Evolutionary conservation across 92 coral and sea anemone genomes (phyloP), one percentile per base, ranked within the genome.

Genomic region (Porites lobata): DNA sequence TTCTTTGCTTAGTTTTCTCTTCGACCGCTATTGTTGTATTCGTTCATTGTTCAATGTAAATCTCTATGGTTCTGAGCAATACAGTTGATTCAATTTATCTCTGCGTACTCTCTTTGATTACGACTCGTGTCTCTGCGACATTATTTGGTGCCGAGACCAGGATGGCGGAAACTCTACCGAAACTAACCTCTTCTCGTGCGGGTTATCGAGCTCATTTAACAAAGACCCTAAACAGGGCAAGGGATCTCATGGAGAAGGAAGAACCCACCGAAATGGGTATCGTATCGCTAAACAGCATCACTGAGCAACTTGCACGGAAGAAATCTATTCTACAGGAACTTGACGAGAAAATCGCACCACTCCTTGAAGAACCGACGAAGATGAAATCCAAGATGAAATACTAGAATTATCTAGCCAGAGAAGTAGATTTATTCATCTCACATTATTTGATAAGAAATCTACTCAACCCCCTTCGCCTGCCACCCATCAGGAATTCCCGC

Each of bases 111-210:
- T 26, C 29, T 26, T 26, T 26, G 29, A 26, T 26, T 26, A 26
- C 29, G 29, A 26, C 29, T 26, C 29, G 29, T 58, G 50, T 56
- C 20, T 21, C 9, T 8, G 76, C 77, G 73, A 76, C 80, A 85
- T 77, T 18, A 76, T 79, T 79, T 87, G 86, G 91, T 80, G 87
- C 91, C 91, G 74, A 50, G 91, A 80, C 87, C 87, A 88, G 91
- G 77, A 87, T 78, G 91, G 51, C 76, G 14, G 91, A 88, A 64
- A 20, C 57, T 72, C 22, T 81, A 43, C 24, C 91, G 19, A 61
- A 81, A 88, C 82, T 50, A 53, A 72, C 47, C 54, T 47, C 91
- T 69, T 89, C 86, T 7, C 92, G 92, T 26, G 83, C 72, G 85
- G 85, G 89, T 69, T 79, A 29, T 51, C 50, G 80, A 84, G 78